Evolutionary conservation across 2,113 vertebrate genomes (phyloP).

Genomic region (Sturnira hondurensis): DNA sequence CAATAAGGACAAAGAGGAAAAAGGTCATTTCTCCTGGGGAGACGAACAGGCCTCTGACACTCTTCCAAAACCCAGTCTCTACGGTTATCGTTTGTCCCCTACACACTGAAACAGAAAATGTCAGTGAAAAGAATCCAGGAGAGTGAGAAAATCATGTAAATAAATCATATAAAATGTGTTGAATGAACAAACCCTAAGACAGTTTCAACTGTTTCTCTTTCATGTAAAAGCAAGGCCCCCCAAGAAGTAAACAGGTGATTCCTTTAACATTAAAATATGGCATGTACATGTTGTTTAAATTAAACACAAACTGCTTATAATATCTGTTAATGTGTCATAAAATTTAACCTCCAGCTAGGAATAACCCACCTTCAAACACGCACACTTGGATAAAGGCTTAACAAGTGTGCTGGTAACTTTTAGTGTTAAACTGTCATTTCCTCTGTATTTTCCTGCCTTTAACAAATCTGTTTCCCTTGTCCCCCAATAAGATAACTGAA

Average conservation of each 20-base stretch:
- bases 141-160: neutral
- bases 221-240: neutral
- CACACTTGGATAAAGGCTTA: neutral
- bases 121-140: neutral
- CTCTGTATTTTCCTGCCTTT: neutral
- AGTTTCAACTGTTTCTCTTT: neutral
- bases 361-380: neutral
- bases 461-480: slow-evolving; percentile 18
- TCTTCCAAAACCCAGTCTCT: neutral
- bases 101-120: neutral
- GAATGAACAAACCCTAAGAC: neutral
- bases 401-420: neutral
- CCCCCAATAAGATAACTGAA: neutral
- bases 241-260: neutral
- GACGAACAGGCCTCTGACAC: neutral
- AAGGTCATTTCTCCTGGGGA: neutral
- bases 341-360: slow-evolving; percentile 7
- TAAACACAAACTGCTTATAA: neutral
- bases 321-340: neutral
- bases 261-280: neutral
- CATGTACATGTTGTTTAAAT: neutral
- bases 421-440: neutral
- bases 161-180: neutral
- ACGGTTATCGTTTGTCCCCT: neutral
- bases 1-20: neutral